Conservation (phyloP, 2,113 vertebrate species). For the Lontra canadensis region DNA sequence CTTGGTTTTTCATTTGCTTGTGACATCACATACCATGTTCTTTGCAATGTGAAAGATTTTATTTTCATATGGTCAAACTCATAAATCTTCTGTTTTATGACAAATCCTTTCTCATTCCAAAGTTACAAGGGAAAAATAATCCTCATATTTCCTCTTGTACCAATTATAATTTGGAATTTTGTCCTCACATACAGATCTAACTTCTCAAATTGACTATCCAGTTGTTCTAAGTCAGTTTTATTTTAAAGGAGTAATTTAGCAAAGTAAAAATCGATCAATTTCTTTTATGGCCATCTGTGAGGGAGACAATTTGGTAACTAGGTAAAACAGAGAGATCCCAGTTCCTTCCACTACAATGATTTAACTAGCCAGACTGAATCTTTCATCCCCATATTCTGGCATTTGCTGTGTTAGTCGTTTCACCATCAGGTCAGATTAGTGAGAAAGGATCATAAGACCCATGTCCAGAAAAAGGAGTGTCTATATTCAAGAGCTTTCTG, state of each 20-base stretch:
- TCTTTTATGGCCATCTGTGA: background rate
- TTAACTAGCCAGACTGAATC: background rate
- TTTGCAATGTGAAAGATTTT: background rate
- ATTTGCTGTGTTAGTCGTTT: background rate
- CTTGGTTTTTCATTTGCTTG: background rate
- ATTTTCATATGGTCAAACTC: background rate
- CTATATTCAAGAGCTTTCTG: background rate
- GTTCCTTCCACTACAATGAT: background rate
- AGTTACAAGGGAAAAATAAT: background rate
- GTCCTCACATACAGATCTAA: background rate
- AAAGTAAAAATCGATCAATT: background rate
- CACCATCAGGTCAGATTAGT: background rate
- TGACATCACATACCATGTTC: background rate
- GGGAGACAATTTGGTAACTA: background rate
- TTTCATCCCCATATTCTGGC: background rate
- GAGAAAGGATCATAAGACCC: background rate
- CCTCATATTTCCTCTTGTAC: background rate
- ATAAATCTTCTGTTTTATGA: background rate
- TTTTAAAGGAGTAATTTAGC: slow-evolving; percentile 5
- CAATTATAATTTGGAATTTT: background rate
- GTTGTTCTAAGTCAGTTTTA: background rate
- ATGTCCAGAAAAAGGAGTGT: background rate
- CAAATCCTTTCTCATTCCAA: background rate
- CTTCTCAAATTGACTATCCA: background rate
- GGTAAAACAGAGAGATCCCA: background rate